Conservation (phyloP, 1,140 invertebrate species). For the Andrena cerasifolii region DNA sequence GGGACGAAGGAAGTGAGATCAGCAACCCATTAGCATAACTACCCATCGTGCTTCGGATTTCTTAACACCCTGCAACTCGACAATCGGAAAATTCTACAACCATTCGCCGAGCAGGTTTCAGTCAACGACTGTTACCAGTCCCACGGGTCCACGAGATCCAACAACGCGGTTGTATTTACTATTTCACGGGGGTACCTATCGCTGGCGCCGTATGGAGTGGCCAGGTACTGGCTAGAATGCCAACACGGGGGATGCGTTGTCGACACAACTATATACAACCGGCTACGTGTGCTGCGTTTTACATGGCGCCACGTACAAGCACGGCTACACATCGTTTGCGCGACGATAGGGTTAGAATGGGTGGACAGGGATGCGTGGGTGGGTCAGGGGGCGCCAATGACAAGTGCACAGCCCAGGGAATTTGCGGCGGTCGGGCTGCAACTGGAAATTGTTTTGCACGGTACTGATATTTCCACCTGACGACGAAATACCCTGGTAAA, state of each 20-base stretch:
- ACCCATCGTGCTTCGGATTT: slow-evolving; percentile 7
- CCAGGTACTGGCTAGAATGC: neutral
- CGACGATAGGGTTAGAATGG: slow-evolving; percentile 6
- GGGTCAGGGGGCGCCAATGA: slow-evolving; percentile 23
- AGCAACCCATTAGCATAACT: too few species aligned
- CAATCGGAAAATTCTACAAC: neutral
- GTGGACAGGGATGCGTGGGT: neutral
- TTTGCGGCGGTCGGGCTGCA: slow-evolving; percentile 57
- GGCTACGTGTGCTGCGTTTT: slow-evolving; percentile 37
- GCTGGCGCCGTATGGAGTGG: slow-evolving; percentile 18
- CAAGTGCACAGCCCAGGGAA: slow-evolving; percentile 51
- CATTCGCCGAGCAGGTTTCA: neutral
- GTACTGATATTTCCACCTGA: slow-evolving; percentile 55
- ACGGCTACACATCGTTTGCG: slow-evolving; percentile 22
- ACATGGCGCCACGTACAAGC: slow-evolving; percentile 24
- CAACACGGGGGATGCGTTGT: slow-evolving; percentile 33
- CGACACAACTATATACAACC: slow-evolving; percentile 26
- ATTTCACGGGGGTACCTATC: slow-evolving; percentile 65
- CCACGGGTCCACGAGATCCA: slow-evolving; percentile 49
- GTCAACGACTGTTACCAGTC: slow-evolving; percentile 40
- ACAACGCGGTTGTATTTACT: slow-evolving; percentile 69
- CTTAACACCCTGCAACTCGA: neutral
- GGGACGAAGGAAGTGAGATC: too few species aligned
- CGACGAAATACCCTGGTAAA: slow-evolving; percentile 45
- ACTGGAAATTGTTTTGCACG: slow-evolving; percentile 58